phyloP scores from a whole-genome alignment of 2,888 invertebrate genomes.

The Yponomeuta sedellus region DNA sequence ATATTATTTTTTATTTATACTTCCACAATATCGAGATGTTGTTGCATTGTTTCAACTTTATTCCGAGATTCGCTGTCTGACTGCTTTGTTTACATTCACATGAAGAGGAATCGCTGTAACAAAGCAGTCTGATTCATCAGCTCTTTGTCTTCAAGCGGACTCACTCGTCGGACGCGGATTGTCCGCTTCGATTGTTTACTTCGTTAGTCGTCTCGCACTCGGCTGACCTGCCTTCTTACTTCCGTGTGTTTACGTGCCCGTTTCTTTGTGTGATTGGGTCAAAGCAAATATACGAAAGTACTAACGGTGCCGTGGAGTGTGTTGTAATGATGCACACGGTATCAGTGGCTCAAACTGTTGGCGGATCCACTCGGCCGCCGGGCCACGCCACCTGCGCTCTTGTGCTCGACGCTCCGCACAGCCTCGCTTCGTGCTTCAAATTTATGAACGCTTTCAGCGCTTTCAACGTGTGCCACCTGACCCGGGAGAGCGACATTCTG shows the following conservation, averaged over 20 bases:
- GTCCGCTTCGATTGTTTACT: conserved; percentile 68
- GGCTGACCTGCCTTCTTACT: conserved; percentile 22
- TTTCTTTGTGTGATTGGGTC: conserved; percentile 9
- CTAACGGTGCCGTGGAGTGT: not conserved
- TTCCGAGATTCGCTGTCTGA: conserved; percentile 18
- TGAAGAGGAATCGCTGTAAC: conserved; percentile 40
- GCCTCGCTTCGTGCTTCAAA: conserved; percentile 48
- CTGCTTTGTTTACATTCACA: conserved; percentile 41
- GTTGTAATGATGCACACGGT: conserved; percentile 1
- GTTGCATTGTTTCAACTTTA: conserved; percentile 9
- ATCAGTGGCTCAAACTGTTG: not conserved
- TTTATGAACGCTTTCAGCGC: conserved; percentile 71
- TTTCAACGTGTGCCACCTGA: conserved; percentile 72
- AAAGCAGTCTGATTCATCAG: conserved; percentile 63
- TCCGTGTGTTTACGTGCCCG: conserved; percentile 6
- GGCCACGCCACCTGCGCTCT: conserved; percentile 16
- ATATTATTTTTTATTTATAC: not conserved
- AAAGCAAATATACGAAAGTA: conserved; percentile 1
- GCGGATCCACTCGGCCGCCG: not conserved
- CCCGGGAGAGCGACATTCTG: conserved; percentile 60
- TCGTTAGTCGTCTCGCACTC: conserved; percentile 62
- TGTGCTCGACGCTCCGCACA: conserved; percentile 28
- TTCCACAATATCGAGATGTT: conserved; percentile 5
- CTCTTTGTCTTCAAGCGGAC: conserved; percentile 54
- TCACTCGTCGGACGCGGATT: conserved; percentile 48